These are phyloP conservation scores for Sorex maritimensis DNA, from an alignment of 2,797 vertebrate species.

Conservation along the genomic window DNA sequence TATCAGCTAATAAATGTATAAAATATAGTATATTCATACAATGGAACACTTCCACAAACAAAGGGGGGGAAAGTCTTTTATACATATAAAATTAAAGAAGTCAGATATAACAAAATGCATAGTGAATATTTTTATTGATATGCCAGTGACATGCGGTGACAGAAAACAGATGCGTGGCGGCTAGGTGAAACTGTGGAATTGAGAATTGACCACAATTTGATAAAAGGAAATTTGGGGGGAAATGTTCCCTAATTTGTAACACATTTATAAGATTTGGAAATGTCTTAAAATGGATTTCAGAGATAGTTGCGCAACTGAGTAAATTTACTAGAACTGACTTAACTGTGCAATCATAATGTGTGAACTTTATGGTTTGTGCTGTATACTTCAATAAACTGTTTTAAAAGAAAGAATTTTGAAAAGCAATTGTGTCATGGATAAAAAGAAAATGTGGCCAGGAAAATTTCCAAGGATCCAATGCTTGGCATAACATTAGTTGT, in stretches of 20 bases:
- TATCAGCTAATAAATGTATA: background rate
- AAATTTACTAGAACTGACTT: conserved; percentile 49
- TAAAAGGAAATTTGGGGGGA: background rate
- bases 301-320: background rate
- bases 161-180: background rate
- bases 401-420: conserved; percentile 47
- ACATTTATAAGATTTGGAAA: conserved; percentile 36
- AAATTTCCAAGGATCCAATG: background rate
- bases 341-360: background rate
- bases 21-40: background rate
- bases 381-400: conserved; percentile 35
- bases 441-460: conserved; percentile 23
- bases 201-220: background rate
- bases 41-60: background rate
- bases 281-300: conserved; percentile 18
- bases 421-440: conserved; percentile 29
- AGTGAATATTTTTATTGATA: conserved; percentile 29
- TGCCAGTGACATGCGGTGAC: background rate
- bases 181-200: background rate
- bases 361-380: conserved; percentile 23
- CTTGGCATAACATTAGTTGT: background rate
- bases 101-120: background rate
- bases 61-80: conserved; percentile 30
- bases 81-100: background rate
- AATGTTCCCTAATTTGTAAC: conserved; percentile 21